Base-by-base conservation (phyloP, 2,113 vertebrate species). In the Phodopus roborovskii region DNA sequence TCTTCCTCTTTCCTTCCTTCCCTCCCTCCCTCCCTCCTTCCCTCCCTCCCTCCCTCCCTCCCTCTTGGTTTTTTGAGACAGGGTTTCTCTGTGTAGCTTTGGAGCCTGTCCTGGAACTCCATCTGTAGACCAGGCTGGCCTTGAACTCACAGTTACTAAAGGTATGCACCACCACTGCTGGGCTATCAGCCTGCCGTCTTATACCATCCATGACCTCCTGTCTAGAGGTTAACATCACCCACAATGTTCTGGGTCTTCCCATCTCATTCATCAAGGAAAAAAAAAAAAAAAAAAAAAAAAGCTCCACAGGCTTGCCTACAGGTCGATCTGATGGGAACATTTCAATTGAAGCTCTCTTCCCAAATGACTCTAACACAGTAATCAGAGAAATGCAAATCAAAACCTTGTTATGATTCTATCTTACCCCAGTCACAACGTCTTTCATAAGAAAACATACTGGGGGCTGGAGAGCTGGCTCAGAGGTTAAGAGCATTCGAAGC, bases 141-240 rank as follows among this genome's bases (percentile, higher is more conserved):
- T 70, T 2, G 15, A 70, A 36, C 66, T 36, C 30, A 15, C 33
- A 70, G 66, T 36, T 70, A 39, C 8, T 71, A n/a, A 39, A 39
- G 70, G 70, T 2, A 33, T 70, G 33, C 28, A 0, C 68, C 6
- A 1, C 1, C 68, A 8, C 68, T 17, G 6, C 68, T 2, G 5
- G 16, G 36, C 33, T 36, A 17, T 20, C 68, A 71, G 68, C 33
- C 68, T n/a, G 7, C 24, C 5, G 33, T 36, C 19, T 82, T 39
- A 82, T 15, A 4, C 24, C 56, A 42, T 5, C 13, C n/a, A 28
- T 17, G 56, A 83, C 24, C 13, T 17, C 53, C 13, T 62, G 22
- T 83, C n/a, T 60, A 62, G 39, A 75, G 56, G 58, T 62, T 62
- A 24, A 28, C 36, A 60, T 7, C 12, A 42, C 56, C 42, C 56